Conservation (phyloP, 2,797 vertebrate species). For the Scarus forsteni region DNA sequence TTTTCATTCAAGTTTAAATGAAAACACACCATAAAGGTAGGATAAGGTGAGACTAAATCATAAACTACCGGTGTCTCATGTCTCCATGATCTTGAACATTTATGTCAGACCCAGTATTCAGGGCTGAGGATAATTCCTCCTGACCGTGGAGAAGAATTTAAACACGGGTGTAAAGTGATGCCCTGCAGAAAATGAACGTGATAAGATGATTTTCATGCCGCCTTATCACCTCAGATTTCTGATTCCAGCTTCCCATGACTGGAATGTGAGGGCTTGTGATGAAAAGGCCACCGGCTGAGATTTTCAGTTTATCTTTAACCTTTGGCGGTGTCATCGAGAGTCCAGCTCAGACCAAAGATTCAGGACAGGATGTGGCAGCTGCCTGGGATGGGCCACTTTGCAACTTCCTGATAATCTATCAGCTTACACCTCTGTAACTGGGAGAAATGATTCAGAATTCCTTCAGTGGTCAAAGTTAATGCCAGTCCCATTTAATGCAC, state of each 20-base stretch:
- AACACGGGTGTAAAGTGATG: constrained; percentile 1
- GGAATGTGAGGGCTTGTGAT: background rate
- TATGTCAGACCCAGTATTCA: background rate
- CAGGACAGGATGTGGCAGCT: too few species aligned
- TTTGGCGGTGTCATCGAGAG: too few species aligned
- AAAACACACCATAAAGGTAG: background rate
- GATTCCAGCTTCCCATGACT: constrained; percentile 20
- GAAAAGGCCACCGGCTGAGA: background rate
- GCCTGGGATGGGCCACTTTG: too few species aligned
- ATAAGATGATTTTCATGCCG: constrained; percentile 18
- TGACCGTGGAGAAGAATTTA: constrained; percentile 7
- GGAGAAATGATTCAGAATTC: too few species aligned
- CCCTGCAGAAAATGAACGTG: background rate
- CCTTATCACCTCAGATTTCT: constrained; percentile 19
- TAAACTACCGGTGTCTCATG: background rate
- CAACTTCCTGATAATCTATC: too few species aligned
- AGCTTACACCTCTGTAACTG: too few species aligned
- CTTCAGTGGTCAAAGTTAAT: too few species aligned
- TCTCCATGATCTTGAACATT: background rate
- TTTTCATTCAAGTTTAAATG: background rate
- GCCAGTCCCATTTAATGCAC: too few species aligned
- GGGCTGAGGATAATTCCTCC: constrained; percentile 1
- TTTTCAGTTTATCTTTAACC: background rate
- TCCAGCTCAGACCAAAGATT: too few species aligned
- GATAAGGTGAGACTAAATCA: background rate